A percentile compares a stretch with the other conserved stretches of the same genome.
Conservation (phyloP, 2,797 vertebrate genomes). For the Cichlasoma orientale region DNA sequence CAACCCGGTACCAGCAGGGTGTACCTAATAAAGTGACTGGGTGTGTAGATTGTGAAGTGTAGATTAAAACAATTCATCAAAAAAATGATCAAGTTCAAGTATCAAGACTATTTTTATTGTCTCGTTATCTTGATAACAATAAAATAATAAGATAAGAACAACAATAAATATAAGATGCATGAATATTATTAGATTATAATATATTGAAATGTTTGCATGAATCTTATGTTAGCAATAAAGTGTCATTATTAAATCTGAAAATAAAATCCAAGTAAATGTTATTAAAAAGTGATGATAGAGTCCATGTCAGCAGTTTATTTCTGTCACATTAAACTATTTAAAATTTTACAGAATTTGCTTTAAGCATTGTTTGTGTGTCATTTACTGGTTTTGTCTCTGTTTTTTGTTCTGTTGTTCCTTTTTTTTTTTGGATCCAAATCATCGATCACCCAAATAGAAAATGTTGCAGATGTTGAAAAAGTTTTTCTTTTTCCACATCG, state of each 20-base stretch:
- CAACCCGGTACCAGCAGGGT: background rate
- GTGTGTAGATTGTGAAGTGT: background rate
- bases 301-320: background rate
- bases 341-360: background rate
- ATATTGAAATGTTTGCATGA: background rate
- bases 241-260: background rate
- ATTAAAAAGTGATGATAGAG: background rate
- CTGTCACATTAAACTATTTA: background rate
- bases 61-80: background rate
- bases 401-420: background rate
- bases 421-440: fast-evolving
- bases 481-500: background rate
- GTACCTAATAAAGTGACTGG: background rate
- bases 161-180: background rate
- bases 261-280: background rate
- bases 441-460: fast-evolving
- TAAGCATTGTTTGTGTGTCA: background rate
- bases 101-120: no score
- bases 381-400: background rate
- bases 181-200: background rate
- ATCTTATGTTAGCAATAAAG: background rate
- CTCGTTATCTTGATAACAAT: no score
- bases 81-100: no score
- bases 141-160: fast-evolving
- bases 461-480: background rate